Evolutionary conservation across 2,113 vertebrate genomes (phyloP).

Genomic region (Hemiscyllium ocellatum): DNA sequence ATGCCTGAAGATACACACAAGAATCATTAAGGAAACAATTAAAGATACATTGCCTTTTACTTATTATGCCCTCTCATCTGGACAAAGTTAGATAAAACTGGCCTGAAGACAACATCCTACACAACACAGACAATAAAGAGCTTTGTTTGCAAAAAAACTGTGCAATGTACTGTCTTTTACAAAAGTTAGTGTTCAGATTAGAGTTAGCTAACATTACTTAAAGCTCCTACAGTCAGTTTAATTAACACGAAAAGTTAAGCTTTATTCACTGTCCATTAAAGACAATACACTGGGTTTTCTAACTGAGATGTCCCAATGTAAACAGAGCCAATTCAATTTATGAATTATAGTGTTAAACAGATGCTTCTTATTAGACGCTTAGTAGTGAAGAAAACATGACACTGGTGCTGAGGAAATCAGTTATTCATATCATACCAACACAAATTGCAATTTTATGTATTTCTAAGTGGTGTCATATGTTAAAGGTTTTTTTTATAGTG

Average conservation of each 20-base stretch:
- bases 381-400: neutral
- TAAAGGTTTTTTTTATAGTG: neutral
- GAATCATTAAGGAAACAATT: too few species aligned
- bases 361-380: neutral
- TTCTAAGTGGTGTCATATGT: neutral
- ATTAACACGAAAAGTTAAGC: neutral
- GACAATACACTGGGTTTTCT: neutral
- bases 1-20: too few species aligned
- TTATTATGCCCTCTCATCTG: neutral
- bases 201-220: neutral
- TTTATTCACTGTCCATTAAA: too few species aligned
- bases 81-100: neutral
- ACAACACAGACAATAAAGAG: neutral
- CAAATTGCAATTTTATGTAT: slow-evolving; percentile 6
- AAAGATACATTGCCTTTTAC: neutral
- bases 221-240: neutral
- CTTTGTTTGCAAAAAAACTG: neutral
- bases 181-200: neutral
- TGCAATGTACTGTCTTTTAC: neutral
- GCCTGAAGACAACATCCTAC: neutral
- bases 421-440: neutral
- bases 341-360: neutral
- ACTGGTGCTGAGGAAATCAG: neutral
- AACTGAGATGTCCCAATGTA: neutral
- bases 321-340: neutral